Percentiles rank a stretch among this genome's conserved stretches.
These are phyloP conservation scores for Polia nebulosa DNA, from an alignment of 2,888 invertebrate genomes.

Conservation along the genomic window DNA sequence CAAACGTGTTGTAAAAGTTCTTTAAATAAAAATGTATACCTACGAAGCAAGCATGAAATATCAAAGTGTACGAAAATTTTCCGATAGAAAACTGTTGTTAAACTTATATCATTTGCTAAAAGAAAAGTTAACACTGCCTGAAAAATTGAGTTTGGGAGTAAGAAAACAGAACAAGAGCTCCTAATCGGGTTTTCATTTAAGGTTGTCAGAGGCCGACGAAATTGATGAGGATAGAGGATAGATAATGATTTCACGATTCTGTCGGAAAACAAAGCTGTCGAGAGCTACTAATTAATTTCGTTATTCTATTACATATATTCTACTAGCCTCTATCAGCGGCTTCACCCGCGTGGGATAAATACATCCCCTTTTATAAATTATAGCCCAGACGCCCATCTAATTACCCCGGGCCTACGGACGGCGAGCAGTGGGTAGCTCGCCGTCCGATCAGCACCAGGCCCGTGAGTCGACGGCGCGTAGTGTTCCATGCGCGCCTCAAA, in stretches of 20 bases:
- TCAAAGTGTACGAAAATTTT: neutral
- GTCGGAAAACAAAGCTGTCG: conserved; percentile 21
- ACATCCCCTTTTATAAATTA: too few species aligned
- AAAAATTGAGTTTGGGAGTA: conserved; percentile 19
- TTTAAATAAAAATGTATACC: too few species aligned
- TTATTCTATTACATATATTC: conserved; percentile 14
- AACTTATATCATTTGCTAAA: conserved; percentile 12
- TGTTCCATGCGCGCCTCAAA: too few species aligned
- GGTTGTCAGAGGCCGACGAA: conserved; percentile 19
- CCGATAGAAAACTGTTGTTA: neutral
- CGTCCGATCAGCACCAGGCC: too few species aligned
- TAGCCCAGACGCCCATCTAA: too few species aligned
- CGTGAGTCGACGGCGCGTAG: too few species aligned
- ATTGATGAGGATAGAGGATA: conserved; percentile 54
- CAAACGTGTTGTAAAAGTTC: too few species aligned
- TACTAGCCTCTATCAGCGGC: too few species aligned
- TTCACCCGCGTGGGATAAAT: too few species aligned
- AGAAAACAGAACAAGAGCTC: conserved; percentile 19
- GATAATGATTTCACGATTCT: conserved; percentile 36
- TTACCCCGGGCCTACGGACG: too few species aligned
- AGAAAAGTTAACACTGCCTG: conserved; percentile 25
- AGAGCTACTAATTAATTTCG: conserved; percentile 23
- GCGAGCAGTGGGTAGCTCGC: too few species aligned
- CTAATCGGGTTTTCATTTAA: conserved; percentile 42
- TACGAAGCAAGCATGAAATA: neutral